A percentile compares a stretch with the other conserved stretches of the same genome.
Evolutionary conservation across 2,113 vertebrate genomes (phyloP).

Genomic region (Regulus satrapa): DNA sequence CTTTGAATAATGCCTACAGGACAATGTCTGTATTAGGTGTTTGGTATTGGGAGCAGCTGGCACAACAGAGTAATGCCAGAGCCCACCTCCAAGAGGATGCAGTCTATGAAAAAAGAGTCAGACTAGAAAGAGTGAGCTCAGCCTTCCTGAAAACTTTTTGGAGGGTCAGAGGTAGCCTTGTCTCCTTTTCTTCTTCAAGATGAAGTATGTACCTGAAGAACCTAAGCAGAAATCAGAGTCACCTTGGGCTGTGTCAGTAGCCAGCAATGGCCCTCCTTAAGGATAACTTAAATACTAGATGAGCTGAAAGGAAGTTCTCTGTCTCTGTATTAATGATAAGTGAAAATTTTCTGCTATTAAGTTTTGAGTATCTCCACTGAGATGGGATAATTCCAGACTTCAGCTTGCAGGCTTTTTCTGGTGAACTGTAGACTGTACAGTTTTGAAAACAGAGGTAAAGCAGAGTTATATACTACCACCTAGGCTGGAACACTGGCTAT

Average conservation of each 20-base stretch:
- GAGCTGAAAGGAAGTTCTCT: background rate
- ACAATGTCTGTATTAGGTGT: background rate
- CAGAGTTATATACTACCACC: slow-evolving; percentile 8
- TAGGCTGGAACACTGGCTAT: slow-evolving; percentile 38
- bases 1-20: background rate
- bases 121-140: background rate
- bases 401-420: background rate
- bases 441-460: background rate
- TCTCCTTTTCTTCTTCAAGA: background rate
- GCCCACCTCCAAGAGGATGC: background rate
- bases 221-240: background rate
- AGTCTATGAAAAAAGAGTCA: background rate
- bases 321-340: background rate
- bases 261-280: background rate
- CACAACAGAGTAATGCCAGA: background rate
- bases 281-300: background rate
- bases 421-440: background rate
- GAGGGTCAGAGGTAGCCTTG: background rate
- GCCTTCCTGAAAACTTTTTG: background rate
- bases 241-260: background rate
- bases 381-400: background rate
- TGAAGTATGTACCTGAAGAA: background rate
- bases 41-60: background rate
- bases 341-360: background rate
- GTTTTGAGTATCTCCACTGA: background rate